phyloP scores from a whole-genome alignment of 2,888 invertebrate genomes.

The Pristionchus exspectatus region DNA sequence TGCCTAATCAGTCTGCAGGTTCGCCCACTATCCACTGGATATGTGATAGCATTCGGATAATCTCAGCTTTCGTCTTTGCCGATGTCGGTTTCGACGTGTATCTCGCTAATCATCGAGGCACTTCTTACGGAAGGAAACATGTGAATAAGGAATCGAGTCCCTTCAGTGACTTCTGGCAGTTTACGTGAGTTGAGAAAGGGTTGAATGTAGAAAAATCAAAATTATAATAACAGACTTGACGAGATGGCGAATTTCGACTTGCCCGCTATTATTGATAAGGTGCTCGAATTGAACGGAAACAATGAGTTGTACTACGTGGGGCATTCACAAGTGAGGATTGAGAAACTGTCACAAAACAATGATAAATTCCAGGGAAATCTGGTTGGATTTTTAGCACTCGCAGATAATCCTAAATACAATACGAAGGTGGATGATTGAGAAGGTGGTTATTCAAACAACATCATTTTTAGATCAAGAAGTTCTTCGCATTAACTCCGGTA shows the following conservation, averaged over 20 bases:
- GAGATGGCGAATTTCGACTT: background rate
- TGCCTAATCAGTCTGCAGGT: constrained; percentile 22
- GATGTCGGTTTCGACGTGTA: constrained; percentile 33
- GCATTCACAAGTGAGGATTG: background rate
- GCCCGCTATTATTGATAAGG: constrained; percentile 16
- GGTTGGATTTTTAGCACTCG: background rate
- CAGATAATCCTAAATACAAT: background rate
- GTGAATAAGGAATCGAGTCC: background rate
- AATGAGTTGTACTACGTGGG: background rate
- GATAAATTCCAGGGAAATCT: background rate
- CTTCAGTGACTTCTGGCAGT: constrained; percentile 28
- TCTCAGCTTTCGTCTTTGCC: constrained; percentile 2
- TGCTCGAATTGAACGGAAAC: background rate
- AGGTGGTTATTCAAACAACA: background rate
- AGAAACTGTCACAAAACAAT: background rate
- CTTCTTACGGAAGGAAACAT: constrained; percentile 8
- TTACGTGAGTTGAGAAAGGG: constrained; percentile 7
- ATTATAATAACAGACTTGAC: background rate
- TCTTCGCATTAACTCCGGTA: background rate
- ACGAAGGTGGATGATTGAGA: background rate
- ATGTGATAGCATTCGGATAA: background rate
- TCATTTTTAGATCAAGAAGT: background rate
- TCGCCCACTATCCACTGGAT: background rate
- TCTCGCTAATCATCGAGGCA: background rate
- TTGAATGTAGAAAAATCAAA: background rate